phyloP scores from a whole-genome alignment of 2,888 invertebrate genomes.

The Thalpophila matura region DNA sequence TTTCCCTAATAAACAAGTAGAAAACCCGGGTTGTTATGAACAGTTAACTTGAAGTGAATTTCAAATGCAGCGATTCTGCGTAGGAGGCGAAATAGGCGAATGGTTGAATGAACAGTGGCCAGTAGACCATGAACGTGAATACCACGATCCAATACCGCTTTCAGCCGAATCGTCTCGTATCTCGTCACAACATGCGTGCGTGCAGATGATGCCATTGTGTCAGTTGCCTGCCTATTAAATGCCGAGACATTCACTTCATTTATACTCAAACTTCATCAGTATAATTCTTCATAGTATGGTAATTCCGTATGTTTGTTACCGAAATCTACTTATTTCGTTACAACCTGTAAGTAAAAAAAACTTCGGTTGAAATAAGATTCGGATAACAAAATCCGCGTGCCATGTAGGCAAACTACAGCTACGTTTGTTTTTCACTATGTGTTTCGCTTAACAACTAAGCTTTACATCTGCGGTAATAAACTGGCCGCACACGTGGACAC shows the following conservation, averaged over 20 bases:
- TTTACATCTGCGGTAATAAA: constrained; percentile 68
- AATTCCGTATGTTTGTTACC: background rate
- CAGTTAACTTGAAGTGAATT: constrained; percentile 54
- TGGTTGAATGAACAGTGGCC: constrained; percentile 70
- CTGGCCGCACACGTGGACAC: constrained; percentile 64
- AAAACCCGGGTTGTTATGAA: constrained; percentile 36
- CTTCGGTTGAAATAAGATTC: constrained; percentile 18
- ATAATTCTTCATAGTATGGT: background rate
- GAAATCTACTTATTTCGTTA: background rate
- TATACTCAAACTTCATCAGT: background rate
- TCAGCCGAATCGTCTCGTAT: constrained; percentile 52
- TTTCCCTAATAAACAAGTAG: constrained; percentile 8
- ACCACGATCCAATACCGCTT: constrained; percentile 68
- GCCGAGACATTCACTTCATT: constrained; percentile 23
- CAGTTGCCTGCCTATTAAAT: constrained; percentile 27
- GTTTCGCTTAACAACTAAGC: constrained; percentile 67
- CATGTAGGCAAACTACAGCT: constrained; percentile 48
- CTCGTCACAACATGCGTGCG: constrained; percentile 48
- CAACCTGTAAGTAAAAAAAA: constrained; percentile 16
- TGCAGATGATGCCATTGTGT: constrained; percentile 52
- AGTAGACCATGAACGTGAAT: constrained; percentile 71
- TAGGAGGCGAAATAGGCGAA: constrained; percentile 62
- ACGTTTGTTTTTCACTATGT: constrained; percentile 53
- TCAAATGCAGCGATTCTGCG: constrained; percentile 45
- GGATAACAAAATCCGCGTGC: constrained; percentile 23